Evolutionary conservation across 2,797 vertebrate genomes (phyloP).

Genomic region (Falco columbarius): DNA sequence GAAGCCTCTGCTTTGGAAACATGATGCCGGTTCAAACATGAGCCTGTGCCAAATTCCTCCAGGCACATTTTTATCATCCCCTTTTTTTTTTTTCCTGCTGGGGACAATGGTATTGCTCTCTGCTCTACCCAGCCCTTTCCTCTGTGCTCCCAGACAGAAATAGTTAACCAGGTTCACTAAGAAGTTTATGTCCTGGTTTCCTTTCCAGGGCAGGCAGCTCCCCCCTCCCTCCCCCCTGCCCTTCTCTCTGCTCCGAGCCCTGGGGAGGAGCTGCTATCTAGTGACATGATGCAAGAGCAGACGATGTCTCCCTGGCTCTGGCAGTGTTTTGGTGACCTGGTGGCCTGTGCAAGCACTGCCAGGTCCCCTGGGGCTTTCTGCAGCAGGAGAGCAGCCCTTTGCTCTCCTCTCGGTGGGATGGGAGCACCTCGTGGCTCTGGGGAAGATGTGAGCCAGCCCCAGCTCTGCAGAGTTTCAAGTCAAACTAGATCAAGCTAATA

Average conservation of each 20-base stretch:
- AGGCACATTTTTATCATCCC: background rate
- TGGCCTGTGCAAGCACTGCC: background rate
- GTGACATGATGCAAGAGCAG: background rate
- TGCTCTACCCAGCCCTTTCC: conserved; percentile 50
- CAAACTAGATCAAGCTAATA: background rate
- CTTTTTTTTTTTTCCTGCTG: background rate
- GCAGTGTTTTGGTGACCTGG: background rate
- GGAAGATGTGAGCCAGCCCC: background rate
- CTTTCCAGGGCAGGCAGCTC: background rate
- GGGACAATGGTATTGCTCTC: background rate
- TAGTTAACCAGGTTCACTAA: background rate
- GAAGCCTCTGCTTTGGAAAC: background rate
- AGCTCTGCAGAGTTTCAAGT: background rate
- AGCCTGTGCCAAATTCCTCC: background rate
- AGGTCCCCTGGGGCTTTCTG: background rate
- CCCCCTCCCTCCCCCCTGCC: background rate
- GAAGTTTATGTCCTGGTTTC: background rate
- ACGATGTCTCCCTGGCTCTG: rapidly evolving
- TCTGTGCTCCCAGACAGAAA: background rate
- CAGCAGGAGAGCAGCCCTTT: background rate
- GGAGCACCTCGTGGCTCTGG: background rate
- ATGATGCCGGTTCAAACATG: rapidly evolving
- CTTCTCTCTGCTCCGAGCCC: background rate
- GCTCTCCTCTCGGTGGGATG: background rate
- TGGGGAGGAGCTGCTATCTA: background rate